Base-by-base conservation (phyloP, 2,888 invertebrate species). In the Halocaridina rubra region DNA sequence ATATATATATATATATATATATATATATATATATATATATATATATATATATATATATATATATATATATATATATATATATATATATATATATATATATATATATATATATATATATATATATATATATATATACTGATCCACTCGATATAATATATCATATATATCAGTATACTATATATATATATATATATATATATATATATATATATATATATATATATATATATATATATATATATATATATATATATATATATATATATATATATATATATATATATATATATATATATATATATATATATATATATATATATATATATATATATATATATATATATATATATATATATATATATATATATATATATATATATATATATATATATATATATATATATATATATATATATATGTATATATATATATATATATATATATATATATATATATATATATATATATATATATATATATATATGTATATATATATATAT, bases 221-320 rank as follows among this genome's bases (percentile, higher is more conserved):
- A 61, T 61, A 61, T 61, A 61, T 61, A 61, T 61, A 61, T 61
- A 61, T 61, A 61, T 61, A 61, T 61, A 61, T 61, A 61, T 61
- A 61, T 61, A 61, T 61, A n/a, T 61, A 61, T 61, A 61, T 61
- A 61, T 61, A 61, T 61, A 61, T 61, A 61, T 61, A 61, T 61
- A 61, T 61, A 61, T 61, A 61, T 61, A 64, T 24, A 64, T 24
- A 64, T 24, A 64, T 24, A 64, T 24, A 64, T 24, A 64, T 24
- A 64, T 24, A 64, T 10, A 64, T 24, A 64, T 64, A 64, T 24
- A 5, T 24, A 64, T 24, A 64, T 24, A 64, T 10, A 13, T 5
- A 64, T 24, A 64, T 3, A 64, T 24, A 64, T 2, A 64, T 2
- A 64, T 64, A 64, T 24, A 64, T 24, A 64, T 2, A 13, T 24